These are phyloP conservation scores for Ecdyonurus torrentis DNA, from an alignment of 2,888 invertebrate genomes.

Conservation along the genomic window DNA sequence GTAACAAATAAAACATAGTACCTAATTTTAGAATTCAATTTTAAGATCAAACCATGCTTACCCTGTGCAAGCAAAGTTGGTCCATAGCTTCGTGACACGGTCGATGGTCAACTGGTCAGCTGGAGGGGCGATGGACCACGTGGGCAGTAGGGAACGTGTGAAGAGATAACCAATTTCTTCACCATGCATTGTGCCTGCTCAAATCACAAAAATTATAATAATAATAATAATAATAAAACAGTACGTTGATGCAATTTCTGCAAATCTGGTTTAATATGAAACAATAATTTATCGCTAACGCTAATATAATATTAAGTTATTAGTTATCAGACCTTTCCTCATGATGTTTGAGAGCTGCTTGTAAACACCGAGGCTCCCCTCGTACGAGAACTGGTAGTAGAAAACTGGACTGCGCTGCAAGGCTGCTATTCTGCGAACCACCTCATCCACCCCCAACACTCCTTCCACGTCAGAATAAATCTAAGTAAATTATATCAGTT, in stretches of 20 bases:
- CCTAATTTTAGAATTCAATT: constrained; percentile 6
- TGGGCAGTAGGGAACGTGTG: constrained; percentile 5
- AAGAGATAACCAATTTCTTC: constrained; percentile 14
- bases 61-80: constrained; percentile 37
- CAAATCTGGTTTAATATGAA: too few species aligned
- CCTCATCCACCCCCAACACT: constrained; percentile 7
- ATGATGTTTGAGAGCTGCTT: constrained; percentile 7
- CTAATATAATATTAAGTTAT: too few species aligned
- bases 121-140: constrained; percentile 2
- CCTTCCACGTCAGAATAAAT: constrained; percentile 9
- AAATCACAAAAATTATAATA: too few species aligned
- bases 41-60: too few species aligned
- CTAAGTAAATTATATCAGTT: constrained; percentile 6
- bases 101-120: constrained; percentile 8
- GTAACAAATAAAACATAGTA: constrained; percentile 2
- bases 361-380: constrained; percentile 11
- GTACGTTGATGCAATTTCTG: too few species aligned
- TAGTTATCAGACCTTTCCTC: too few species aligned
- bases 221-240: too few species aligned
- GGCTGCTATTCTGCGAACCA: constrained; percentile 4
- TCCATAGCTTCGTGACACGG: constrained; percentile 10
- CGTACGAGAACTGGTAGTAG: constrained; percentile 11
- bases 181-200: constrained; percentile 13
- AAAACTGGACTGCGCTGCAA: constrained; percentile 6
- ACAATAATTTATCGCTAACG: too few species aligned